Percentiles rank a stretch among this genome's conserved stretches.
Evolutionary conservation across 2,113 vertebrate genomes (phyloP).

Genomic region (Cebus imitator): DNA sequence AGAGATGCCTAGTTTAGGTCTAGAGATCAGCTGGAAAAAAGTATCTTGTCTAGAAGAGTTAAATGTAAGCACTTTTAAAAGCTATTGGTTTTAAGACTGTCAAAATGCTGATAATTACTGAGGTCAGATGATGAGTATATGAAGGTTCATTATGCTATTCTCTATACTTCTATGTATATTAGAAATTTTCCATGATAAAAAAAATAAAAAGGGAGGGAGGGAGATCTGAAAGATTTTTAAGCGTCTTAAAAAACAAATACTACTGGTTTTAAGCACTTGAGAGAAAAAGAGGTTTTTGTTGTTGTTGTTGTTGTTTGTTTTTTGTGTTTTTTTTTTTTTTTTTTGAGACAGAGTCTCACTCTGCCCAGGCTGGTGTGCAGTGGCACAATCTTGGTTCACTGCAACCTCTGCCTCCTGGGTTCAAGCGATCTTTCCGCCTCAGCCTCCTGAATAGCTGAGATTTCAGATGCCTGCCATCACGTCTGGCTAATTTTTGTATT

Average conservation of each 20-base stretch:
- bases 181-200: slow-evolving; percentile 29
- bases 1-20: neutral
- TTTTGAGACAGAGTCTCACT: too few relatives aligned
- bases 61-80: neutral
- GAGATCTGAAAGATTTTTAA: neutral
- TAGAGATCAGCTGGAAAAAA: neutral
- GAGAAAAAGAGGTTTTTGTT: neutral
- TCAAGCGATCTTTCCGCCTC: too few relatives aligned
- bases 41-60: neutral
- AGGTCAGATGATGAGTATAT: neutral
- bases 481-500: too few relatives aligned
- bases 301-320: too few relatives aligned
- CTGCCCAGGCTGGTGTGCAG: too few relatives aligned
- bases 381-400: too few relatives aligned
- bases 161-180: neutral
- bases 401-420: too few relatives aligned
- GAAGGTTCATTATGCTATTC: neutral
- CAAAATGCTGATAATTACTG: neutral
- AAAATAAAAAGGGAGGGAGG: neutral
- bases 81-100: neutral
- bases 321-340: too few relatives aligned
- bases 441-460: too few relatives aligned
- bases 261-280: neutral
- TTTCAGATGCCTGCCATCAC: too few relatives aligned
- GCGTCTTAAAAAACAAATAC: too few relatives aligned